These are phyloP conservation scores for Pheosia tremula DNA, from an alignment of 2,888 invertebrate species.

Conservation along the genomic window DNA sequence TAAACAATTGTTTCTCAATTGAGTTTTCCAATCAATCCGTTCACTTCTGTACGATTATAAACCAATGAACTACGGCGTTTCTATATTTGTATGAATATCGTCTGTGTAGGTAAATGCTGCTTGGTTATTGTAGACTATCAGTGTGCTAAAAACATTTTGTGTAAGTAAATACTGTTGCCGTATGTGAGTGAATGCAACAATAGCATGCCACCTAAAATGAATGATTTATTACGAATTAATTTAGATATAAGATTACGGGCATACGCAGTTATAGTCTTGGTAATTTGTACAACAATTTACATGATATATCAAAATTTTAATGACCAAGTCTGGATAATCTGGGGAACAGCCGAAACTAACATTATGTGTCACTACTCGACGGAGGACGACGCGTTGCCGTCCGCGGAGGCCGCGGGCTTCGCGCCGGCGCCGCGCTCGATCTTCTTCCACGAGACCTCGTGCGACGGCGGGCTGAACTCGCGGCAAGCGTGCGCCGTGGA, in stretches of 20 bases:
- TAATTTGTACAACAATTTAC: neutral
- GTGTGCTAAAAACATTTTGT: too few species aligned
- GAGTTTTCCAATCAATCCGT: neutral
- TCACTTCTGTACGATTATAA: neutral
- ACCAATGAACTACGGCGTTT: neutral
- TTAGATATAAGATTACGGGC: neutral
- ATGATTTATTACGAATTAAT: neutral
- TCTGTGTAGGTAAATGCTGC: neutral
- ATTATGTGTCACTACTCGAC: neutral
- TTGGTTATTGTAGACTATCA: too few species aligned
- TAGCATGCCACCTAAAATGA: neutral
- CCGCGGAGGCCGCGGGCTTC: slow-evolving; percentile 25
- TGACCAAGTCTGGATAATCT: neutral
- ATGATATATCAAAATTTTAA: neutral
- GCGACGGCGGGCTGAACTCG: slow-evolving; percentile 74
- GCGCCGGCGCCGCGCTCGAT: slow-evolving; percentile 71
- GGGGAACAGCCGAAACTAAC: neutral
- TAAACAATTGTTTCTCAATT: neutral
- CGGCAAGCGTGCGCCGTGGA: slow-evolving; percentile 88
- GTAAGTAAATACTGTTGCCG: too few species aligned
- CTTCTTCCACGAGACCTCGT: slow-evolving; percentile 88
- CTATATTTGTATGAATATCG: neutral
- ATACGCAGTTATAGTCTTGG: neutral
- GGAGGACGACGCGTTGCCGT: slow-evolving; percentile 31
- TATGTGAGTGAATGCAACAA: too few species aligned